Evolutionary conservation across 1,140 invertebrate genomes (phyloP).

Genomic region (Brachionus angularis): DNA sequence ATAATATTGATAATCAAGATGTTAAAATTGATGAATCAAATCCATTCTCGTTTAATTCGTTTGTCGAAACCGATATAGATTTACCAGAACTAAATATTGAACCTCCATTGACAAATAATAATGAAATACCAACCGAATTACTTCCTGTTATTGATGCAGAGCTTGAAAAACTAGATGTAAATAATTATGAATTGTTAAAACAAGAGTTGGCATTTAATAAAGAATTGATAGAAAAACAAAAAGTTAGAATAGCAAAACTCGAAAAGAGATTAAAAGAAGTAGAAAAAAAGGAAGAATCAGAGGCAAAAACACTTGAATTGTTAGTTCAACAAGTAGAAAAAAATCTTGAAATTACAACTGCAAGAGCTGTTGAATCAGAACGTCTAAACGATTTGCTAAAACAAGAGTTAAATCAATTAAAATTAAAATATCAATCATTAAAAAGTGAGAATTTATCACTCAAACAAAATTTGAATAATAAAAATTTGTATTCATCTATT

Average conservation of each 20-base stretch:
- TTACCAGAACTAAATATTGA: neutral
- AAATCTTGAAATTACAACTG: constrained; percentile 17
- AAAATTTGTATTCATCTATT: neutral
- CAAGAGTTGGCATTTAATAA: neutral
- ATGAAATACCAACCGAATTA: no score
- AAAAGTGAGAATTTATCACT: constrained; percentile 21
- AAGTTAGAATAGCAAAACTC: neutral
- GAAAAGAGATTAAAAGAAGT: constrained; percentile 26
- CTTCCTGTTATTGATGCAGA: neutral
- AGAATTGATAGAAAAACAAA: neutral
- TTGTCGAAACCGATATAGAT: neutral
- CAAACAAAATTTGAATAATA: constrained; percentile 34
- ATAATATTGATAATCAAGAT: neutral
- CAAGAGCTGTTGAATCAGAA: constrained; percentile 7
- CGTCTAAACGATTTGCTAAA: neutral
- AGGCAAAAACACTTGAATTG: constrained; percentile 23
- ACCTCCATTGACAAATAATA: neutral
- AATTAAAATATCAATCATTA: neutral
- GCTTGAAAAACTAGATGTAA: neutral
- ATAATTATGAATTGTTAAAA: neutral
- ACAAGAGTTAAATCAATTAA: neutral
- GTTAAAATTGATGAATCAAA: neutral
- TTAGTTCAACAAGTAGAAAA: constrained; percentile 24
- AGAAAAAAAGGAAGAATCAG: constrained; percentile 9
- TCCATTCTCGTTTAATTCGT: constrained; percentile 1